Evolutionary conservation across 2,888 invertebrate genomes (phyloP).

Genomic region (Cantharis lateralis): DNA sequence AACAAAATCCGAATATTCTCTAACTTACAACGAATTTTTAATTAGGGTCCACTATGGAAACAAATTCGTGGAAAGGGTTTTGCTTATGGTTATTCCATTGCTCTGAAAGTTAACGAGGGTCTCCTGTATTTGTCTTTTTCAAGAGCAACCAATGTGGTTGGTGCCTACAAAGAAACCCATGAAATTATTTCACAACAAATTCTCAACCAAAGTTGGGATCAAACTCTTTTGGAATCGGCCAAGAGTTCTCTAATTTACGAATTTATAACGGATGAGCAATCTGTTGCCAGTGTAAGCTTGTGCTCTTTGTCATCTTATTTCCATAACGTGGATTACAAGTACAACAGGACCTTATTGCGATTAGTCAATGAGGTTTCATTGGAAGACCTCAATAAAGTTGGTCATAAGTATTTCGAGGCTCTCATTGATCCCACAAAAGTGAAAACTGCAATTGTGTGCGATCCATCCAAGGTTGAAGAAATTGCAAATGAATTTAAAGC

Average conservation of each 20-base stretch:
- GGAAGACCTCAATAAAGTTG: slow-evolving; percentile 68
- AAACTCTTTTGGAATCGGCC: slow-evolving; percentile 78
- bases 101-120: slow-evolving; percentile 68
- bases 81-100: slow-evolving; percentile 77
- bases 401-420: slow-evolving; percentile 70
- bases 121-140: slow-evolving; percentile 74
- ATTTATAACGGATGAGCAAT: slow-evolving; percentile 80
- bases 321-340: slow-evolving; percentile 66
- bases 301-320: slow-evolving; percentile 77
- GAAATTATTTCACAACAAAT: slow-evolving; percentile 72
- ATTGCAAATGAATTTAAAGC: slow-evolving; percentile 68
- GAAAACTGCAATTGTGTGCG: slow-evolving; percentile 76
- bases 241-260: slow-evolving; percentile 85
- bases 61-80: slow-evolving; percentile 85
- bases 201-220: slow-evolving; percentile 68
- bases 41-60: slow-evolving; percentile 85
- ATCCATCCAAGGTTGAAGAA: slow-evolving; percentile 74
- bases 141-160: slow-evolving; percentile 76
- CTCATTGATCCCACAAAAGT: slow-evolving; percentile 66
- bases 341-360: slow-evolving; percentile 72
- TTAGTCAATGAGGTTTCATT: slow-evolving; percentile 68
- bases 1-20: neutral
- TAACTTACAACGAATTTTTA: neutral
- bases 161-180: slow-evolving; percentile 79
- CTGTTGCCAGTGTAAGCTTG: slow-evolving; percentile 72